Conservation (phyloP, 2,797 vertebrate genomes). For the Fringilla coelebs region DNA sequence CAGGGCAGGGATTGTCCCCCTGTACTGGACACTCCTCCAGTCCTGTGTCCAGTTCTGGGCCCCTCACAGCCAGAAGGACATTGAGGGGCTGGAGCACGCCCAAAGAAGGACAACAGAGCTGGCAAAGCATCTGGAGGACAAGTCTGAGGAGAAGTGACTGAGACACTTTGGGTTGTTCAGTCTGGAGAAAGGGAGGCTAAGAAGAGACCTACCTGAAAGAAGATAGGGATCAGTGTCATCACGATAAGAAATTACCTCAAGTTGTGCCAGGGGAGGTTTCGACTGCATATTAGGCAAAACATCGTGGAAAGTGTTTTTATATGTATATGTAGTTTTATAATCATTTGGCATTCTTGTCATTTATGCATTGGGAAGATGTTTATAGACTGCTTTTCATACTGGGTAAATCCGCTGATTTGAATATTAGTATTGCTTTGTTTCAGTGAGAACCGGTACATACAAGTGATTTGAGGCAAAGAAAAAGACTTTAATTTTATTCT, state of each 20-base stretch:
- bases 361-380: neutral
- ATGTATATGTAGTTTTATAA: neutral
- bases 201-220: neutral
- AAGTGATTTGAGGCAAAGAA: neutral
- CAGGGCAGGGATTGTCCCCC: neutral
- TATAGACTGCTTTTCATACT: neutral
- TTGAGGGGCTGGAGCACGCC: accelerated
- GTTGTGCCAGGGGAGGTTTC: neutral
- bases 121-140: neutral
- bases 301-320: neutral
- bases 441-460: accelerated
- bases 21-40: accelerated
- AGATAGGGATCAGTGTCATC: neutral
- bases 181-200: neutral
- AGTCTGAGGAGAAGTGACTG: neutral
- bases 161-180: neutral
- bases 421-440: neutral
- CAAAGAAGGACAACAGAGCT: accelerated
- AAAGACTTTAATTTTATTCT: neutral
- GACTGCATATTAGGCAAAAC: neutral
- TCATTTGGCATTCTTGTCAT: neutral
- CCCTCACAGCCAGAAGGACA: neutral
- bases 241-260: neutral
- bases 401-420: neutral
- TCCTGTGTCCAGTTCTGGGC: neutral